Conservation (phyloP, 2,113 vertebrate species). For the Himantopus leucocephalus region DNA sequence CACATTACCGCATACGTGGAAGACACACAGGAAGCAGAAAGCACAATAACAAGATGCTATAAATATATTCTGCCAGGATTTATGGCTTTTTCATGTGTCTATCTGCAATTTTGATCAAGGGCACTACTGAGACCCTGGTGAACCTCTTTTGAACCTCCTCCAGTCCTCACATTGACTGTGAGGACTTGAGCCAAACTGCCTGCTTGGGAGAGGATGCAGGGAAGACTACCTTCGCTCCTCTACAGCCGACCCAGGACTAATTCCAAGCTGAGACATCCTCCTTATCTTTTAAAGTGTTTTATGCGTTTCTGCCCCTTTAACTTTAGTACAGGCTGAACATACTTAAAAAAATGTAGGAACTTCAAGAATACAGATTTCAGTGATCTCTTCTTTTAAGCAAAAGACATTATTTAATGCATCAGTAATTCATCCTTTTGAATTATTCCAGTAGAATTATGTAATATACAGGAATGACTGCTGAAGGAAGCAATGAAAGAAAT, state of each 20-base stretch:
- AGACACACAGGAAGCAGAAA: background rate
- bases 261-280: background rate
- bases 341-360: background rate
- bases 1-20: background rate
- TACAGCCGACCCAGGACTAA: background rate
- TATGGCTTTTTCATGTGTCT: background rate
- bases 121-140: background rate
- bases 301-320: background rate
- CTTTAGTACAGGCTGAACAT: background rate
- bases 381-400: background rate
- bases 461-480: background rate
- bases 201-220: background rate
- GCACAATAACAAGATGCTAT: background rate
- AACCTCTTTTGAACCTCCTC: background rate
- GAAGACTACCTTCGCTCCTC: background rate
- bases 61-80: background rate
- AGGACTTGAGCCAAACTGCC: background rate
- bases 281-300: background rate
- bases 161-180: background rate
- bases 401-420: background rate
- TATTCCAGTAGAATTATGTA: background rate
- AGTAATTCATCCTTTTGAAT: background rate
- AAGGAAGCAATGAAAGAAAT: background rate
- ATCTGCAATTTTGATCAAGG: background rate
- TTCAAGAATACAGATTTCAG: background rate